phyloP scores from a whole-genome alignment of 92 coral and sea anemone genomes.

The Paragorgia papillata region DNA sequence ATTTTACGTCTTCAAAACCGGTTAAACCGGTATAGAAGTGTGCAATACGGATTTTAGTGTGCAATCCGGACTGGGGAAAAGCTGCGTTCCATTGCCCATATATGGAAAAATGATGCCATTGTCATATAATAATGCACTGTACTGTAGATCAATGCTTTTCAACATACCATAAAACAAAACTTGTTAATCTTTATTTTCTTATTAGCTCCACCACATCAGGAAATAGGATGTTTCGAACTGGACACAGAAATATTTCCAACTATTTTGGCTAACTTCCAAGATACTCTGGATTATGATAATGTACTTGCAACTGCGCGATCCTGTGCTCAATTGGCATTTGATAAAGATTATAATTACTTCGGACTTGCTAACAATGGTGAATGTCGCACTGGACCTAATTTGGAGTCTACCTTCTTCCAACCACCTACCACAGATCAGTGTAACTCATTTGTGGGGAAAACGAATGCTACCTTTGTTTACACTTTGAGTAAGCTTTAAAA shows the following conservation, averaged over 20 bases:
- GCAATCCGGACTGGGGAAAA: too few species aligned
- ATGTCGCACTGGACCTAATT: constrained; percentile 48
- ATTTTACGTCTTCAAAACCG: too few species aligned
- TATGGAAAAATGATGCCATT: too few species aligned
- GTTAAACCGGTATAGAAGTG: too few species aligned
- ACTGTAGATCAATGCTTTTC: too few species aligned
- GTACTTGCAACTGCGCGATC: constrained; percentile 38
- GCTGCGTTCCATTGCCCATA: too few species aligned
- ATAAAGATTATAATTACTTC: constrained; percentile 41
- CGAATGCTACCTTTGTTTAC: constrained; percentile 43
- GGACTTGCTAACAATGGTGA: constrained; percentile 48
- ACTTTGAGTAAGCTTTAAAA: constrained; percentile 52
- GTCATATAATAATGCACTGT: too few species aligned
- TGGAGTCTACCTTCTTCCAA: constrained; percentile 12
- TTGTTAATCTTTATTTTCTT: too few species aligned
- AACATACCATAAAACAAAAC: too few species aligned
- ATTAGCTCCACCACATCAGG: constrained; percentile 53
- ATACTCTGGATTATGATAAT: constrained; percentile 45
- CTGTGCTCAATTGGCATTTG: constrained; percentile 56
- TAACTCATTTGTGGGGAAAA: constrained; percentile 41
- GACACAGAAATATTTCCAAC: constrained; percentile 38
- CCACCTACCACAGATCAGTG: neutral
- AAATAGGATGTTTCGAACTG: constrained; percentile 50
- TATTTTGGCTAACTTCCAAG: constrained; percentile 42
- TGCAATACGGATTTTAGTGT: too few species aligned